Conservation (phyloP, 2,888 invertebrate species). For the Lucinisca nassula region DNA sequence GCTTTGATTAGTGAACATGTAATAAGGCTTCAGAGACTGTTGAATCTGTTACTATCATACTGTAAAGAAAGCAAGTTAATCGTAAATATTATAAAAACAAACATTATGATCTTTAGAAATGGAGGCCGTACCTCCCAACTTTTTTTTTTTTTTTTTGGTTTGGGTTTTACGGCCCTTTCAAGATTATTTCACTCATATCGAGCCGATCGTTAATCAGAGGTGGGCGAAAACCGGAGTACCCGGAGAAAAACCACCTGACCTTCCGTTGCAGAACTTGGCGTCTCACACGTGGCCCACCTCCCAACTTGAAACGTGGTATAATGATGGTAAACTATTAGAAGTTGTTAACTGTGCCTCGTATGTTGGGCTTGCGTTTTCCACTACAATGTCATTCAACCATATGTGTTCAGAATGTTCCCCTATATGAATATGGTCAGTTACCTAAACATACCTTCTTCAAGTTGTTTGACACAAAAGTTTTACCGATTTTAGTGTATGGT, state of each 20-base stretch:
- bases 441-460: not conserved
- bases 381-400: constrained; percentile 5
- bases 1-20: constrained; percentile 48
- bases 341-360: constrained; percentile 34
- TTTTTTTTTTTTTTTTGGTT: too few relatives aligned
- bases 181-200: too few relatives aligned
- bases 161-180: too few relatives aligned
- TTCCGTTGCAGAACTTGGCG: too few relatives aligned
- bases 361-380: constrained; percentile 33
- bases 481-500: constrained; percentile 35
- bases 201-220: too few relatives aligned
- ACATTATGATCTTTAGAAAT: constrained; percentile 48
- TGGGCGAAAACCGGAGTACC: too few relatives aligned
- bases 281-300: too few relatives aligned
- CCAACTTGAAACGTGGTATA: constrained; percentile 43
- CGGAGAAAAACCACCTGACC: too few relatives aligned
- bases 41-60: constrained; percentile 51
- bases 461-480: constrained; percentile 31
- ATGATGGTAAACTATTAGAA: not conserved
- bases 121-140: constrained; percentile 35
- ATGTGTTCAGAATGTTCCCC: not conserved
- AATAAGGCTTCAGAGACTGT: constrained; percentile 41
- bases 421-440: not conserved
- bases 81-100: constrained; percentile 49
- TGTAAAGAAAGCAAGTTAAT: constrained; percentile 30